phyloP scores from a whole-genome alignment of 2,113 vertebrate species.

The Ivindomyrus marchei region DNA sequence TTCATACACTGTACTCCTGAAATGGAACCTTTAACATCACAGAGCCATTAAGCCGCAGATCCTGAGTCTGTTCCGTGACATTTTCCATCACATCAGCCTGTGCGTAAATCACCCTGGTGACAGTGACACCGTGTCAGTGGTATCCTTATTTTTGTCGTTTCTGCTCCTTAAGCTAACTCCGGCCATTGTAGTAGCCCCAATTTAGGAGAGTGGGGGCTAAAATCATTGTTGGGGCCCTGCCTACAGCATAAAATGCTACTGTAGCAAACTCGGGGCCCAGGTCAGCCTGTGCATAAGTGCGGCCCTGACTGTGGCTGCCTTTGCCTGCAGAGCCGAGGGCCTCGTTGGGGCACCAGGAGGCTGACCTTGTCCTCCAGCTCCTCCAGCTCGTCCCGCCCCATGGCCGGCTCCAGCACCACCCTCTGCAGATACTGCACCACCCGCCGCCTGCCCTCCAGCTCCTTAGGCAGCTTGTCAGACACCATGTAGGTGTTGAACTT shows the following conservation, averaged over 20 bases:
- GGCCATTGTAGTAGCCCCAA: not conserved
- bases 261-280: not conserved
- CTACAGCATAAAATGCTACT: not conserved
- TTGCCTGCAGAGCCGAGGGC: not conserved
- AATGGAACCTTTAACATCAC: not conserved
- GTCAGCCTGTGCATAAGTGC: not conserved
- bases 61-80: not conserved
- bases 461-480: conserved; percentile 83
- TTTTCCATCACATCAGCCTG: not conserved
- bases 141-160: not conserved
- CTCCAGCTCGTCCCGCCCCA: conserved; percentile 78
- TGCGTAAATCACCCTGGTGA: not conserved
- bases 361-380: conserved; percentile 78
- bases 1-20: not conserved
- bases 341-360: not conserved
- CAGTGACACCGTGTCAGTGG: not conserved
- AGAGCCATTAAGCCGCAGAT: not conserved
- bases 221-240: not conserved
- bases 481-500: conserved; percentile 91
- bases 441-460: conserved; percentile 76
- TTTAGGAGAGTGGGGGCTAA: not conserved
- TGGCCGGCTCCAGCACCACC: conserved; percentile 80
- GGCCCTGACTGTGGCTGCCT: not conserved
- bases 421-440: conserved; percentile 77
- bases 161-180: not conserved